Conservation (phyloP, 2,113 vertebrate species). For the Tautogolabrus adspersus region DNA sequence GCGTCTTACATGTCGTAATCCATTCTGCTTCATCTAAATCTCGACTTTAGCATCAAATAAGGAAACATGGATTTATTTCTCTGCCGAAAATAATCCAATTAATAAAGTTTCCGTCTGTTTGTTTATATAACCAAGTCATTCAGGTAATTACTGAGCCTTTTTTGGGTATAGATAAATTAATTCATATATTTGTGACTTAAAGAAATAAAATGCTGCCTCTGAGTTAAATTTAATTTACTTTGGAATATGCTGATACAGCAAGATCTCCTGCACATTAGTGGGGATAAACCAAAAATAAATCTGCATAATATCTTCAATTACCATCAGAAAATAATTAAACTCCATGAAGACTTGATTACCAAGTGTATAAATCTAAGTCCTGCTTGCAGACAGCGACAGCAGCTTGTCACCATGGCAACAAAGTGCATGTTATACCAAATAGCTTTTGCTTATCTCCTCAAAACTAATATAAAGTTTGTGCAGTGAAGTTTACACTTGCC, state of each 20-base stretch:
- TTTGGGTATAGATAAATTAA: no score
- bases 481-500: neutral
- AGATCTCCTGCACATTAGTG: neutral
- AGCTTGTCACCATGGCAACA: slow-evolving; percentile 19
- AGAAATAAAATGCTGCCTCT: neutral
- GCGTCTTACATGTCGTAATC: no score
- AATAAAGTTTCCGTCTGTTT: no score
- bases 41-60: no score
- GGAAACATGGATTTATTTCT: no score
- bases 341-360: neutral
- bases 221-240: neutral
- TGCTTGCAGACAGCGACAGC: slow-evolving; percentile 1
- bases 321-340: neutral
- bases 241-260: neutral
- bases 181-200: neutral
- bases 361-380: neutral
- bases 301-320: neutral
- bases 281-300: neutral
- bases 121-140: no score
- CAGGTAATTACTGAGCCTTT: neutral
- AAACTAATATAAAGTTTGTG: slow-evolving; percentile 3
- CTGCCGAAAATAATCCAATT: no score
- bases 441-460: neutral
- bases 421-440: neutral
- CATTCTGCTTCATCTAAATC: no score